Evolutionary conservation across 1,140 invertebrate species (phyloP).

Genomic region (Arctopsyche grandis): DNA sequence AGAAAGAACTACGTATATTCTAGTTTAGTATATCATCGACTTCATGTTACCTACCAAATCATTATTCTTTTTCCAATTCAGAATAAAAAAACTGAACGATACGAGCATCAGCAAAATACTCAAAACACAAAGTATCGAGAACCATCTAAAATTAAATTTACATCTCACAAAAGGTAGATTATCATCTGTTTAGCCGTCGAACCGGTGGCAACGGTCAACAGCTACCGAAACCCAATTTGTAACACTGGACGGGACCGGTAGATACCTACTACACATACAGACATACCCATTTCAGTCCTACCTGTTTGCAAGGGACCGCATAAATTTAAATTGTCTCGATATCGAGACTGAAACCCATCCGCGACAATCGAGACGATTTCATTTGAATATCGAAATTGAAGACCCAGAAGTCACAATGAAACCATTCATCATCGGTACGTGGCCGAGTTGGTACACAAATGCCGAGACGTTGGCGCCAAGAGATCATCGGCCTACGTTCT

Average conservation of each 20-base stretch:
- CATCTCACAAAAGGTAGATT: not conserved
- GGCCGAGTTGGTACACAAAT: no score
- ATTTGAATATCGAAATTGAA: slow-evolving; percentile 8
- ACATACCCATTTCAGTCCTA: not conserved
- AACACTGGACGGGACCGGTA: not conserved
- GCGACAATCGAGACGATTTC: slow-evolving; percentile 4
- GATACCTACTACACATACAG: no score
- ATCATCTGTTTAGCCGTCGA: slow-evolving; percentile 1
- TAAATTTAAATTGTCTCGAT: slow-evolving; percentile 19
- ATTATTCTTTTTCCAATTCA: no score
- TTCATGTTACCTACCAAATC: no score
- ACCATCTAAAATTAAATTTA: not conserved
- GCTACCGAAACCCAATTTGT: slow-evolving; percentile 31
- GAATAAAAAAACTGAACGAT: no score
- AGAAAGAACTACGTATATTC: no score
- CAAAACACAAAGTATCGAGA: not conserved
- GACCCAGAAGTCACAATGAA: not conserved
- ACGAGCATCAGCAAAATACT: no score
- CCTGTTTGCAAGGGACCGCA: slow-evolving; percentile 21
- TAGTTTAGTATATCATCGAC: not conserved
- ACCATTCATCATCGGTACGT: no score
- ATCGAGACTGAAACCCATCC: not conserved
- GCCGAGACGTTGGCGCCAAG: not conserved
- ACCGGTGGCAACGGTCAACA: not conserved
- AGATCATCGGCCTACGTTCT: not conserved